These are phyloP conservation scores for Troilus luridus DNA, from an alignment of 2,888 invertebrate genomes.

Conservation along the genomic window DNA sequence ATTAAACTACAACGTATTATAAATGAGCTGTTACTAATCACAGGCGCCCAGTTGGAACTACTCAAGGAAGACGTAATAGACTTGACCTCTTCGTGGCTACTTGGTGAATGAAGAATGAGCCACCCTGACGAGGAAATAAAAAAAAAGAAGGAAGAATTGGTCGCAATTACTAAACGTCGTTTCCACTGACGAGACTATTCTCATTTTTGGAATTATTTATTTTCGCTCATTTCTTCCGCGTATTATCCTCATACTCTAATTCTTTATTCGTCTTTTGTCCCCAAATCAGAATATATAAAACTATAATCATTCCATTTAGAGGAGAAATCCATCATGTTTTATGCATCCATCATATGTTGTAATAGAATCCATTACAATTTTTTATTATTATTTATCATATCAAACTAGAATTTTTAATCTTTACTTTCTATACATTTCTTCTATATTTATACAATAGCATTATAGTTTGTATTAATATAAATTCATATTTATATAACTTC, in stretches of 20 bases:
- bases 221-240: neutral
- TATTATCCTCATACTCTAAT: neutral
- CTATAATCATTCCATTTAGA: too few relatives aligned
- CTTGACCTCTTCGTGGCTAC: neutral
- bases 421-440: too few relatives aligned
- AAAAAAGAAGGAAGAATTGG: neutral
- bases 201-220: neutral
- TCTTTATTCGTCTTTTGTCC: neutral
- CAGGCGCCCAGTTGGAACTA: neutral
- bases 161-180: neutral
- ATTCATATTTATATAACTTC: too few relatives aligned
- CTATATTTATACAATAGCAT: too few relatives aligned
- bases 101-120: neutral
- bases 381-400: too few relatives aligned
- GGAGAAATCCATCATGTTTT: too few relatives aligned
- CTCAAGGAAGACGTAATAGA: neutral
- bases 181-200: neutral
- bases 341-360: too few relatives aligned
- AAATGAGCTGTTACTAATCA: neutral
- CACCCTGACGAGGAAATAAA: neutral
- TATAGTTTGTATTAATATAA: too few relatives aligned
- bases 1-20: neutral
- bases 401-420: too few relatives aligned
- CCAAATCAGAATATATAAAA: too few relatives aligned
- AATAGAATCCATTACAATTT: too few relatives aligned